These are phyloP conservation scores for Plutomurus gul DNA, from an alignment of 1,140 invertebrate species.

Conservation along the genomic window DNA sequence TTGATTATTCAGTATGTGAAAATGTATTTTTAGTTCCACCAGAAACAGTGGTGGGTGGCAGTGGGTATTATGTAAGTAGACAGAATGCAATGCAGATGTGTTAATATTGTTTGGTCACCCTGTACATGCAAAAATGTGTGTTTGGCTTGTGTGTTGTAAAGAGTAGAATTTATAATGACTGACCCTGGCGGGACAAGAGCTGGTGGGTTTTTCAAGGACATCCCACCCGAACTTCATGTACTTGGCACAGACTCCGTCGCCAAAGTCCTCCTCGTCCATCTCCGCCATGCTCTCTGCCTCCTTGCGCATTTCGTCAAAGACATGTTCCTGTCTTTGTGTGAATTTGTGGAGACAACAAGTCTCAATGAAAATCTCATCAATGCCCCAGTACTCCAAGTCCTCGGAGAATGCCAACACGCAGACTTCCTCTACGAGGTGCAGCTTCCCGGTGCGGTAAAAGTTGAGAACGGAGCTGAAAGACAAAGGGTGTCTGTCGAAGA, in stretches of 20 bases:
- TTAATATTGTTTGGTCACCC: no score
- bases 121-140: no score
- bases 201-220: constrained; percentile 94
- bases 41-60: no score
- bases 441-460: constrained; percentile 95
- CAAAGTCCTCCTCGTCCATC: constrained; percentile 93
- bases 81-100: no score
- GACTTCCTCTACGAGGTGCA: constrained; percentile 98
- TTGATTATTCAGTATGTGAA: no score
- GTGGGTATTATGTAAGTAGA: no score
- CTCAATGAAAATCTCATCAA: constrained; percentile 95
- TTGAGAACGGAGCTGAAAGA: constrained; percentile 97
- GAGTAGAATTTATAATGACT: no score
- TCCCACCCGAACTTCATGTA: constrained; percentile 98
- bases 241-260: constrained; percentile 86
- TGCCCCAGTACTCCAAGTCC: constrained; percentile 87
- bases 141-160: no score
- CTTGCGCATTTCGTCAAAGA: constrained; percentile 97
- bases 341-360: constrained; percentile 98
- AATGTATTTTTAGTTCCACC: no score
- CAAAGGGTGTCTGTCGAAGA: constrained; percentile 96
- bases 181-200: constrained; percentile 94
- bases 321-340: constrained; percentile 95
- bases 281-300: constrained; percentile 92
- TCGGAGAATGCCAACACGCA: constrained; percentile 97